phyloP scores from a whole-genome alignment of 2,888 invertebrate species.

The Masnerella sp. region DNA sequence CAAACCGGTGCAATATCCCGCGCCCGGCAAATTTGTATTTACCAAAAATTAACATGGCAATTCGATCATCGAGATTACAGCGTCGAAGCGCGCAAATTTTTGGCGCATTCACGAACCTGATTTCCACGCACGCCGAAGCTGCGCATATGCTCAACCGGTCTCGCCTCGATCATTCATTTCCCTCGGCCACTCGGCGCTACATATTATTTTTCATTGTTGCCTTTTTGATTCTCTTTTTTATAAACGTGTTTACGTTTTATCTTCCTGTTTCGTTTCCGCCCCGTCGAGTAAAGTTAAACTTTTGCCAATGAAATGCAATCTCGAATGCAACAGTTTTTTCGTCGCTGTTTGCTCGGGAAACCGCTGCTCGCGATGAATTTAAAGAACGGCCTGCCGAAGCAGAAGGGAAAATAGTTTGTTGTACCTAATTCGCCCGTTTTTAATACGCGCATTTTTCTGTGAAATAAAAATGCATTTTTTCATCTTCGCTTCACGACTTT shows the following conservation, averaged over 20 bases:
- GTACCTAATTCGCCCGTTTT: too few relatives aligned
- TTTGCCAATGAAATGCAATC: conserved; percentile 47
- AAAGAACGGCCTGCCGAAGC: neutral
- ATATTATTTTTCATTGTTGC: conserved; percentile 50
- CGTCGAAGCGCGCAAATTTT: conserved; percentile 69
- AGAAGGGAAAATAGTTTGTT: conserved; percentile 9
- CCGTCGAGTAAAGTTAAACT: conserved; percentile 42
- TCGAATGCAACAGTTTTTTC: conserved; percentile 34
- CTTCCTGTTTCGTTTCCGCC: conserved; percentile 39
- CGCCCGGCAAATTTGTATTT: conserved; percentile 34
- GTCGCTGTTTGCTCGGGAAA: conserved; percentile 20
- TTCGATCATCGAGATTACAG: conserved; percentile 32
- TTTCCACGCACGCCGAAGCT: conserved; percentile 55
- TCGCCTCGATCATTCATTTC: conserved; percentile 44
- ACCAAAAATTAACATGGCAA: conserved; percentile 47
- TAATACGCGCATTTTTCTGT: too few relatives aligned
- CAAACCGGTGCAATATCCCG: conserved; percentile 6
- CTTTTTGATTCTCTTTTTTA: conserved; percentile 33
- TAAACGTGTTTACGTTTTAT: conserved; percentile 42
- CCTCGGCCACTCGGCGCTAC: conserved; percentile 33
- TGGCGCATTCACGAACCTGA: conserved; percentile 73
- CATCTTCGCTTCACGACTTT: too few relatives aligned
- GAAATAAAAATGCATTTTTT: too few relatives aligned
- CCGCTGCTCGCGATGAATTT: conserved; percentile 29
- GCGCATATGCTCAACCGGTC: conserved; percentile 38